Conservation (phyloP, 92 coral and sea anemone genomes). For the Zoanthus gigantus region DNA sequence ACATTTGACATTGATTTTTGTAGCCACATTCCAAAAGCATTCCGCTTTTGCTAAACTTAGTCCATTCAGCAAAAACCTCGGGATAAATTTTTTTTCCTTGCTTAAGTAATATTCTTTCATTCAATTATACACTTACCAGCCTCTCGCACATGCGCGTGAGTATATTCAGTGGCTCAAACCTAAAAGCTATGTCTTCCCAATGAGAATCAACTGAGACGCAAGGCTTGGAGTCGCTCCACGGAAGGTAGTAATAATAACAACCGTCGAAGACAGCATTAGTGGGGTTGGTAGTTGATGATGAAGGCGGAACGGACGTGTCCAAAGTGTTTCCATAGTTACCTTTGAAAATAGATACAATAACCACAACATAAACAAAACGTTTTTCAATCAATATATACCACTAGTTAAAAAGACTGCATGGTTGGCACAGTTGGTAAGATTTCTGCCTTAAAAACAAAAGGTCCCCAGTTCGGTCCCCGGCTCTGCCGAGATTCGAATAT, state of each 20-base stretch:
- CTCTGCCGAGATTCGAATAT: no score
- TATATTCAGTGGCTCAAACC: constrained; percentile 86
- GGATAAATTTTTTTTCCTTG: background rate
- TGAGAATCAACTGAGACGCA: constrained; percentile 93
- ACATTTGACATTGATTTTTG: no score
- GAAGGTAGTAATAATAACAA: constrained; percentile 84
- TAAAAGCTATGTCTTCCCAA: constrained; percentile 96
- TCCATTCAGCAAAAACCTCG: no score
- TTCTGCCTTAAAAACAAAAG: no score
- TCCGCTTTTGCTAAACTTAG: no score
- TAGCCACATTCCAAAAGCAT: no score
- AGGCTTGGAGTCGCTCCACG: constrained; percentile 93
- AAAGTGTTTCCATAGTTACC: constrained; percentile 99
- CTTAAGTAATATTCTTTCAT: background rate
- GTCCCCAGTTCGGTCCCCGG: no score
- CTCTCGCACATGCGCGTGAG: constrained; percentile 75
- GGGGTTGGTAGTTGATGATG: constrained; percentile 91
- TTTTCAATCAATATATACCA: no score
- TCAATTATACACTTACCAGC: constrained; percentile 57
- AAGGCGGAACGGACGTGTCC: constrained; percentile 88
- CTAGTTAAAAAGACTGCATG: no score
- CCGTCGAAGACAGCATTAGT: constrained; percentile 95
- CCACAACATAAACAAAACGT: no score
- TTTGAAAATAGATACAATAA: constrained; percentile 20
- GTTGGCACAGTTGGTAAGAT: no score